phyloP scores from a whole-genome alignment of 2,797 vertebrate genomes.

The Xenops minutus region DNA sequence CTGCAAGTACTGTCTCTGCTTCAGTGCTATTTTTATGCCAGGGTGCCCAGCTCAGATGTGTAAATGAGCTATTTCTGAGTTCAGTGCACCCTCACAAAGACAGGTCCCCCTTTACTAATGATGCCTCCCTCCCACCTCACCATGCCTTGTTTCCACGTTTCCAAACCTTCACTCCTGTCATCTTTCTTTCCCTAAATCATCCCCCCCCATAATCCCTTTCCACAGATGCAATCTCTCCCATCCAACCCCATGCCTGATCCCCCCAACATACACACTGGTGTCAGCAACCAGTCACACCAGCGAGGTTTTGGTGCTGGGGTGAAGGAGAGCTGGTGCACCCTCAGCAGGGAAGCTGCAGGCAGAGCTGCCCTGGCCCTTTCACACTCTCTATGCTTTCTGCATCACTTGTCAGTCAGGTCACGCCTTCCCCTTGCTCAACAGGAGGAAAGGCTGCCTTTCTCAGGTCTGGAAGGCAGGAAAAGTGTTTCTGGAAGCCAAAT shows the following conservation, averaged over 20 bases:
- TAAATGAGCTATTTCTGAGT: background rate
- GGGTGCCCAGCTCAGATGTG: background rate
- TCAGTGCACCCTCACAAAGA: background rate
- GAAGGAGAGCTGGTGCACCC: background rate
- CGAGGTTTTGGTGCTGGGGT: background rate
- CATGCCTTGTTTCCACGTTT: accelerated
- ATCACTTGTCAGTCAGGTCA: accelerated
- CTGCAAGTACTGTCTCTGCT: accelerated
- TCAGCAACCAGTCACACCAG: background rate
- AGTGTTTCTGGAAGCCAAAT: background rate
- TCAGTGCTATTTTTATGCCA: background rate
- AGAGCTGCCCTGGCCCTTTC: background rate
- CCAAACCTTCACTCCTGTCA: background rate
- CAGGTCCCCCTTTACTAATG: accelerated
- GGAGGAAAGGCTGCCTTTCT: background rate
- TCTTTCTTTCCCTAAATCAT: background rate
- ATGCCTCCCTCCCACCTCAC: background rate
- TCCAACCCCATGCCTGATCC: background rate
- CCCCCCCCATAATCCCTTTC: background rate
- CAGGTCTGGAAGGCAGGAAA: background rate
- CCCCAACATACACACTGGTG: accelerated
- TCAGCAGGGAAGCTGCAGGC: background rate
- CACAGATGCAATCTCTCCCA: background rate
- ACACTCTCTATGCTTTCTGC: background rate
- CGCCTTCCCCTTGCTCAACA: background rate